phyloP scores from a whole-genome alignment of 1,140 invertebrate genomes.

The Halesus radiatus region DNA sequence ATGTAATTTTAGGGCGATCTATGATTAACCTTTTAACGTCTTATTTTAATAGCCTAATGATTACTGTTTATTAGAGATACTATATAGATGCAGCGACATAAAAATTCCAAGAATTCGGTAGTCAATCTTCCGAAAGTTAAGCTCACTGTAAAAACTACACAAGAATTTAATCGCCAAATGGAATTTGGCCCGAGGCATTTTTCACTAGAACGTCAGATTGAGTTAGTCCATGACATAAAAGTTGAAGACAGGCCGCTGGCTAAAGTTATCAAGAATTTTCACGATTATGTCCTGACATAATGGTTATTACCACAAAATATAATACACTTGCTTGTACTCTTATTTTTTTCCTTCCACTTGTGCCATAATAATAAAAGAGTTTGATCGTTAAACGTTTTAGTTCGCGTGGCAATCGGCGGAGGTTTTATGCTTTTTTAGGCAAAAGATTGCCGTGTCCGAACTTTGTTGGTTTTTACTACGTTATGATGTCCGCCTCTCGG shows the following conservation, averaged over 20 bases:
- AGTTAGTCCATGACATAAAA: constrained; percentile 43
- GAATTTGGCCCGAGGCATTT: constrained; percentile 33
- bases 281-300: constrained; percentile 42
- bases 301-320: constrained; percentile 35
- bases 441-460: too few species aligned
- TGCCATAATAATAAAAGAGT: constrained; percentile 22
- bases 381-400: constrained; percentile 23
- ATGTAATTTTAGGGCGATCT: too few species aligned
- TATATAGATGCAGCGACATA: too few species aligned
- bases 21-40: too few species aligned
- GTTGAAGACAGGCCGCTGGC: constrained; percentile 14
- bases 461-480: too few species aligned
- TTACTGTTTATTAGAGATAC: too few species aligned
- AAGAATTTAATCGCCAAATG: constrained; percentile 41
- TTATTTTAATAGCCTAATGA: too few species aligned
- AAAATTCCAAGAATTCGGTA: too few species aligned
- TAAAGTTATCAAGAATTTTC: constrained; percentile 43
- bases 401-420: constrained; percentile 3
- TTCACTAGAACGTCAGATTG: constrained; percentile 47
- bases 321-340: constrained; percentile 9
- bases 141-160: too few species aligned
- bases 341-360: constrained; percentile 14
- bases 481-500: too few species aligned
- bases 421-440: too few species aligned
- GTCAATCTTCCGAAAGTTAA: too few species aligned